A percentile compares a stretch with the other conserved stretches of the same genome.
Conservation (phyloP, 2,888 invertebrate genomes). For the Rhagium mordax region DNA sequence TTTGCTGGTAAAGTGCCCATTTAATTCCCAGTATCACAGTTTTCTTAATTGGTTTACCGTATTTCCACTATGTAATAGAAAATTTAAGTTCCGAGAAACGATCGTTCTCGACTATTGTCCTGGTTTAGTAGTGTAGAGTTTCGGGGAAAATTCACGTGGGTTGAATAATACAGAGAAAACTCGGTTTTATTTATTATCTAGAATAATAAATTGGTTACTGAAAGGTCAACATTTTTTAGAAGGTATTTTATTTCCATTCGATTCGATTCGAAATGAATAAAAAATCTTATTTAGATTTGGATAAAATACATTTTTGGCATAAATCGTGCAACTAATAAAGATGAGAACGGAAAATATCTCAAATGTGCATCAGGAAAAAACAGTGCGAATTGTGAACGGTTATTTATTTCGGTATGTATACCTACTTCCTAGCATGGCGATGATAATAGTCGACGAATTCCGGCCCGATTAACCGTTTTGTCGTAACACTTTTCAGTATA, state of each 20-base stretch:
- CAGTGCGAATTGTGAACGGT: not conserved
- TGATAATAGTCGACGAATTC: not conserved
- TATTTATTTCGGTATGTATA: constrained; percentile 1
- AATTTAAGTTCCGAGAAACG: not conserved
- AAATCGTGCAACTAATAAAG: too few relatives aligned
- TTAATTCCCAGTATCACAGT: not conserved
- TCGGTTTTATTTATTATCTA: not conserved
- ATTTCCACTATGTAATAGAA: not conserved
- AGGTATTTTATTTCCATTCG: not conserved
- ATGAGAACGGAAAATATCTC: too few relatives aligned
- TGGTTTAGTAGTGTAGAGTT: not conserved
- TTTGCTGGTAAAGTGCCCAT: not conserved
- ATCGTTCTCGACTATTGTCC: not conserved
- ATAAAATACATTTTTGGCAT: not conserved
- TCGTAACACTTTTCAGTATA: constrained; percentile 16
- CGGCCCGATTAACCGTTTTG: constrained; percentile 14
- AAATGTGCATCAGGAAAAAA: not conserved
- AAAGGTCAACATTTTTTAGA: not conserved
- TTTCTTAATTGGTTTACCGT: not conserved
- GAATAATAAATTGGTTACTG: not conserved
- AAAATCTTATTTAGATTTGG: not conserved
- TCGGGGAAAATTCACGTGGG: not conserved
- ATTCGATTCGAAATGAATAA: not conserved
- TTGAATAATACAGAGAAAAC: not conserved
- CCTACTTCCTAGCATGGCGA: not conserved